Base-by-base conservation (phyloP, 92 coral and sea anemone species). In the Porites cylindrica region DNA sequence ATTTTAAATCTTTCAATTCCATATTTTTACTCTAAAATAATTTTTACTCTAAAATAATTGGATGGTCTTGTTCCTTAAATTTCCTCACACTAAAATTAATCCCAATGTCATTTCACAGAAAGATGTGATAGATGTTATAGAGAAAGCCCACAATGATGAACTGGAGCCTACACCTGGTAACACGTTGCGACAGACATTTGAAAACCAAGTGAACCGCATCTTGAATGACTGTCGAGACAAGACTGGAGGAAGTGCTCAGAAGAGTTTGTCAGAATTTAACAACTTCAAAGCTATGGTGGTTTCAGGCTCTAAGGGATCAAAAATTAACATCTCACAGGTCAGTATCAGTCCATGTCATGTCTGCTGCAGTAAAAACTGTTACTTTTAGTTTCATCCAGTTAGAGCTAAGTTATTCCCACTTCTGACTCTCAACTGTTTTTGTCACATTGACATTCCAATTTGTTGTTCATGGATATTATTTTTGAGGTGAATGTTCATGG, bases 271-370 rank as follows among this genome's bases (percentile, higher is more conserved):
- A 81, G 99, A 97, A 91, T 95, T 88, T 74, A 97, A 97, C 80
- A 97, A 97, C 91, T 97, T 97, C 89, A 97, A 97, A 86, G 98
- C 99, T 76, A 97, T 97, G 99, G 99, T 97, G 86, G 99, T 97
- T 4, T 98, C 99, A 72, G 99, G 99, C 19, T 97, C 99, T 16
- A 97, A 97, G 82, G 99, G 99, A 1, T 97, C 99, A 23, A 97
- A 97, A 86, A 97, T 97, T 77, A 97, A 97, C 85, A 97, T 97
- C 66, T 95, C 99, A 38, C 99, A 97, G 99, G 99, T 97, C 86
- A 84, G 77, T 20, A 52, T 11, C 32, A 10, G 66, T 2, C 17
- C 29, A 2, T 2, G 1, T 18, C 38, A 38, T 38, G 47, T 38
- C 47, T 38, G 47, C 47, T 38, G 47, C 47, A 38, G 0, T 38